Evolutionary conservation across 2,888 invertebrate species (phyloP), one percentile per base, ranked within the genome.

Genomic region (Nipponacmea schrenckii): DNA sequence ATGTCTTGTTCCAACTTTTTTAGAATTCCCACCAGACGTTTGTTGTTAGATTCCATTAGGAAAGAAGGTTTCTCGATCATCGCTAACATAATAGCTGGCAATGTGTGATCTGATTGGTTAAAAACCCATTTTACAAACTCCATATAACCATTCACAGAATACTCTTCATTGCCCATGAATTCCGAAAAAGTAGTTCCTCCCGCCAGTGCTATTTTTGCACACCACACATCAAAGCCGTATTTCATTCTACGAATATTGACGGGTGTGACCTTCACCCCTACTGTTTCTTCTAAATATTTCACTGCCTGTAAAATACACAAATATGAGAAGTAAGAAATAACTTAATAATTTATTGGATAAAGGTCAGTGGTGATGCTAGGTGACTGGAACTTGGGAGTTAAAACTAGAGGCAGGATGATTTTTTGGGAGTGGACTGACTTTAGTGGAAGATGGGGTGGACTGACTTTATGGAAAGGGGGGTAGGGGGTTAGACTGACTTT

Each of bases 71-170:
- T 81, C 73, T 87, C 86, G 5, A 77, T 67, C 72, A 94, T 91
- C 0, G 93, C 93, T 4, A 95, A 93, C 12, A 93, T 85, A 2
- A 96, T 90, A 0, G 93, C 96, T 74, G 96, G 93, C 27, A 96
- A 91, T 0, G 96, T 97, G 86, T 97, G 96, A n/a, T 94, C 92
- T 2, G 96, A 95, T 45, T 91, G 88, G 0, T 94, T 92, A 44
- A 94, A 85, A 0, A 92, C 76, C 92, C 94, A 95, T 88, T 93
- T 93, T 0, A 94, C 83, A 0, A 94, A 89, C 73, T 87, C 88
- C 26, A 70, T 15, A 24, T 78, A 74, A 15, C 84, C 81, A 74
- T 84, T 85, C 15, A 88, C 79, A 10, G 75, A 71, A 1, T 72
- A 62, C 0, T 79, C 79, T 1, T 80, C 75, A 17, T 83, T 80